These are phyloP conservation scores for Sphecodes monilicornis DNA, from an alignment of 2,888 invertebrate species.

Conservation along the genomic window DNA sequence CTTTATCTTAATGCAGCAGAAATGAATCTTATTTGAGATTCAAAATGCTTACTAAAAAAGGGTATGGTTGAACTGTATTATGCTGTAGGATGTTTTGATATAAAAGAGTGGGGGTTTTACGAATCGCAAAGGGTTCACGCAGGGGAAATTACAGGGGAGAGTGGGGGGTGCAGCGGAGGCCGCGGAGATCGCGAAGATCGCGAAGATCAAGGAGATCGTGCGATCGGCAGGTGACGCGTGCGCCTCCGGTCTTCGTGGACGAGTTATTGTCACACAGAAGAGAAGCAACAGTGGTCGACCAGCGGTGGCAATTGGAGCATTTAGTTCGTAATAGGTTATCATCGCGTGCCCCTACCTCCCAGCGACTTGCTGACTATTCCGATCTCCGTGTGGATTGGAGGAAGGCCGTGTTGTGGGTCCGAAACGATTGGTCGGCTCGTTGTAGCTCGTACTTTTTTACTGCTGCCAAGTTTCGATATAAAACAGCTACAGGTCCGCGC, in stretches of 20 bases:
- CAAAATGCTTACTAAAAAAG: too few species aligned
- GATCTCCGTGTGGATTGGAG: conserved; percentile 52
- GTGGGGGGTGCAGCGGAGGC: neutral
- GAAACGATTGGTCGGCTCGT: conserved; percentile 64
- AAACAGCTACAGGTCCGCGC: conserved; percentile 48
- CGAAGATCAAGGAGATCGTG: neutral
- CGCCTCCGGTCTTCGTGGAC: neutral
- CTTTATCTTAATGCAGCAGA: too few species aligned
- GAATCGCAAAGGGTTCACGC: too few species aligned
- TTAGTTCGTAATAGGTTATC: conserved; percentile 73
- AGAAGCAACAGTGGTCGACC: conserved; percentile 45
- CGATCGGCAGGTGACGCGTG: neutral
- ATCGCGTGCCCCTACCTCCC: conserved; percentile 57
- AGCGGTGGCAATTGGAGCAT: conserved; percentile 68
- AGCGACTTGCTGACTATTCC: conserved; percentile 20
- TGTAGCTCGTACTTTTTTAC: conserved; percentile 53
- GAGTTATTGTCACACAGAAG: conserved; percentile 5
- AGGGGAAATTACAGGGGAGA: neutral
- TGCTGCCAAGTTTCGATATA: conserved; percentile 57
- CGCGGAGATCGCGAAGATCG: neutral
- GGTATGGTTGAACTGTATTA: too few species aligned
- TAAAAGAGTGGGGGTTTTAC: too few species aligned
- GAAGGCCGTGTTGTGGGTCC: conserved; percentile 30
- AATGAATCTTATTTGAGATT: too few species aligned
- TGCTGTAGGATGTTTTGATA: too few species aligned